Percentiles rank a stretch among this genome's conserved stretches.
These are phyloP conservation scores for Archivesica marissinica DNA, from an alignment of 1,140 invertebrate species.

Conservation along the genomic window DNA sequence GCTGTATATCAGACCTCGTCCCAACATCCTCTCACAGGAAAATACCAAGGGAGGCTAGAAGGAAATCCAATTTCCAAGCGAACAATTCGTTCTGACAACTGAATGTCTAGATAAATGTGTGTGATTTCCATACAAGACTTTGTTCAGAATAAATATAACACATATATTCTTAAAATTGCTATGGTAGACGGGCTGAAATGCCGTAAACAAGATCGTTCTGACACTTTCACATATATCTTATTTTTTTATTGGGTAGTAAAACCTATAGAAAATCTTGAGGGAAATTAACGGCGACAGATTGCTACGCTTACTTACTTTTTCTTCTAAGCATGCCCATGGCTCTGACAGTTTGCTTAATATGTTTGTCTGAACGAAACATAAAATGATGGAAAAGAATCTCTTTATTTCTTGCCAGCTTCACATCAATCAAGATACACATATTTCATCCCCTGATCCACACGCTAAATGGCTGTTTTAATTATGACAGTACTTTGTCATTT, in stretches of 20 bases:
- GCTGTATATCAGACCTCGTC: background rate
- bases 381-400: conserved; percentile 55
- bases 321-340: conserved; percentile 58
- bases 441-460: conserved; percentile 38
- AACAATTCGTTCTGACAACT: conserved; percentile 56
- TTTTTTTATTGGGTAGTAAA: conserved; percentile 63
- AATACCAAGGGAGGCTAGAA: conserved; percentile 36
- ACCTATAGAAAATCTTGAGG: conserved; percentile 61
- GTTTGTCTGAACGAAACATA: conserved; percentile 59
- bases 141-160: conserved; percentile 57
- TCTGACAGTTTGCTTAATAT: conserved; percentile 64
- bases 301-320: conserved; percentile 60
- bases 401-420: conserved; percentile 37
- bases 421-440: conserved; percentile 51
- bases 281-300: conserved; percentile 63
- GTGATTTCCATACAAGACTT: conserved; percentile 49
- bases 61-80: conserved; percentile 45
- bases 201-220: conserved; percentile 62
- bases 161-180: conserved; percentile 63
- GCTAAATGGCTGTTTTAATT: conserved; percentile 59
- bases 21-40: background rate
- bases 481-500: conserved; percentile 31
- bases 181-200: conserved; percentile 44
- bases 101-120: conserved; percentile 50
- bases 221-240: conserved; percentile 63